Conservation (phyloP, 2,113 vertebrate genomes). For the Vulpes lagopus region DNA sequence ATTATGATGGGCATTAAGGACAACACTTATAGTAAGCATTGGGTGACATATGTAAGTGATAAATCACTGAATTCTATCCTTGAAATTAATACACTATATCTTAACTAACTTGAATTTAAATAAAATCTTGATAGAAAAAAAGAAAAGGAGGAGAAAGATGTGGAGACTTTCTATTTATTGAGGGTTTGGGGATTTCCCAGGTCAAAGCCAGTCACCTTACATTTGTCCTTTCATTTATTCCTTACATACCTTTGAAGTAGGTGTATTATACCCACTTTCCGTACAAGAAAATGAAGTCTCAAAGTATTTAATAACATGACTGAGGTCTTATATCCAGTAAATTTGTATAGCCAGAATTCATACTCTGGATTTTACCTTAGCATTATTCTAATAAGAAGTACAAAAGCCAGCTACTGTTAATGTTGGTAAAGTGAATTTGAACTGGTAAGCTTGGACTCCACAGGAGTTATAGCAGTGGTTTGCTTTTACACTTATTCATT, state of each 20-base stretch:
- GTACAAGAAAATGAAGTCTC: neutral
- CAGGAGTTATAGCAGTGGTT: constrained; percentile 9
- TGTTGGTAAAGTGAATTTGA: constrained; percentile 32
- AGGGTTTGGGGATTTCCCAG: neutral
- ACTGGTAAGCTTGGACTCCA: neutral
- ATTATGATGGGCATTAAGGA: neutral
- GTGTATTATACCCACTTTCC: neutral
- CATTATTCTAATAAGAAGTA: neutral
- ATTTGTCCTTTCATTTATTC: constrained; percentile 10
- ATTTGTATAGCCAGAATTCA: neutral
- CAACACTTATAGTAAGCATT: neutral
- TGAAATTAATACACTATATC: neutral
- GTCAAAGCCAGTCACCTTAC: neutral
- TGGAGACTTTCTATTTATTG: constrained; percentile 11
- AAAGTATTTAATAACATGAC: constrained; percentile 10
- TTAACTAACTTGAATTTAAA: neutral
- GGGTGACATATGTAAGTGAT: neutral
- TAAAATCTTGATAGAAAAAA: neutral
- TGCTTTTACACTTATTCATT: constrained; percentile 29
- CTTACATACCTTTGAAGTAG: neutral
- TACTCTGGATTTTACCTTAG: neutral
- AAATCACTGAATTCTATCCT: neutral
- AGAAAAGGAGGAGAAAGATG: neutral
- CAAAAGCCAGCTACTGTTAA: constrained; percentile 27
- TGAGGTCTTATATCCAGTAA: neutral